Evolutionary conservation across 2,113 vertebrate species (phyloP).

Genomic region (Clarias magur): DNA sequence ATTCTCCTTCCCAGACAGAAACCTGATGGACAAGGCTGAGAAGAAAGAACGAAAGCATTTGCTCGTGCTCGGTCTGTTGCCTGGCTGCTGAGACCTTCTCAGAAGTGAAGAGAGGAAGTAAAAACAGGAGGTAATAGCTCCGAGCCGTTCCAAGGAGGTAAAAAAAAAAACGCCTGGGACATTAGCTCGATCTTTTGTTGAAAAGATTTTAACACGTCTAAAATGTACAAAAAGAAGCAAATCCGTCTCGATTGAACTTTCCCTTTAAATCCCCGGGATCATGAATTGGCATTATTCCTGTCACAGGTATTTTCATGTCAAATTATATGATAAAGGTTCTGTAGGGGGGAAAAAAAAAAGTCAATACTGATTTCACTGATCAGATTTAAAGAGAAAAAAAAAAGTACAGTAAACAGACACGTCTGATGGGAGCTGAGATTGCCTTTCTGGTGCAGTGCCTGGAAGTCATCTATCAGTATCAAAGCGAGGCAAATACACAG

Average conservation of each 20-base stretch:
- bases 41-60: slow-evolving; percentile 15
- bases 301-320: background rate
- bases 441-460: slow-evolving; percentile 28
- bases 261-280: background rate
- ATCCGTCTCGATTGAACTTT: slow-evolving; percentile 3
- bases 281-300: too few relatives aligned
- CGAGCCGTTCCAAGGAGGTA: background rate
- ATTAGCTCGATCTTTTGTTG: slow-evolving; percentile 35
- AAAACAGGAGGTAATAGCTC: slow-evolving; percentile 49
- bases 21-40: slow-evolving; percentile 38
- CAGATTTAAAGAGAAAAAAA: background rate
- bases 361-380: slow-evolving; percentile 8
- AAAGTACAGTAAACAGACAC: slow-evolving; percentile 15
- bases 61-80: slow-evolving; percentile 12
- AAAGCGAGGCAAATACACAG: slow-evolving; percentile 20
- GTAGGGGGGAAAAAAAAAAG: background rate
- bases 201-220: slow-evolving; percentile 1
- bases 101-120: slow-evolving; percentile 34
- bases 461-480: slow-evolving; percentile 36
- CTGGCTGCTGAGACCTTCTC: slow-evolving; percentile 21
- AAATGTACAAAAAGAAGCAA: slow-evolving; percentile 19
- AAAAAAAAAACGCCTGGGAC: slow-evolving; percentile 12
- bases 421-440: slow-evolving; percentile 19
- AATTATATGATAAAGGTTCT: slow-evolving; percentile 28
- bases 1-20: background rate